Evolutionary conservation across 2,888 invertebrate species (phyloP), one percentile per base, ranked within the genome.

Genomic region (Dexiosoma caninum): DNA sequence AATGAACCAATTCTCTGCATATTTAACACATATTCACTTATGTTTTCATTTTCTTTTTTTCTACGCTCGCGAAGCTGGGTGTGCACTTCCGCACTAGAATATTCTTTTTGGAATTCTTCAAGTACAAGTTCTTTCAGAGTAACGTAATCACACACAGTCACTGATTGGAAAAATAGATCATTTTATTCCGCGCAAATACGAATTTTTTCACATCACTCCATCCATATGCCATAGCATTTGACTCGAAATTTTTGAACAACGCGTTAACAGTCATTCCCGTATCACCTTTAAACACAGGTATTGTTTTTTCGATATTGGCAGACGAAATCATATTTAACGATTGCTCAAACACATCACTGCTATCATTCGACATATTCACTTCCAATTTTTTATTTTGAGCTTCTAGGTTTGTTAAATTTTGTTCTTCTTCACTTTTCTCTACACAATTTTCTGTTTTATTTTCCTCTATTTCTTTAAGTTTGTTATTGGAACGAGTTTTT

Each of bases 61-160:
- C 9, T 40, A 37, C 71, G 69, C 1, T 64, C 64, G 14, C 66
- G 57, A 6, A 78, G 57, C 44, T 78, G 64, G 16, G 53, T 40
- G 40, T 78, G 72, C 12, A 78, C 60, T 27, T 67, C 67, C 0
- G 60, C 72, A 60, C 78, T 78, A n/a, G 60, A 23, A 23, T 67
- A 72, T 21, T 78, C 78, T 1, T 37, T 72, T n/a, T 55, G 42
- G 19, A 72, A 72, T 62, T 78, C 74, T 35, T 35, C 19, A n/a
- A 51, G 3, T 7, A 78, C 42, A 30, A 69, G 16, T 35, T 51
- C 9, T 74, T 67, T 79, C 1, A 78, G 30, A 6, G 55, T 46
- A 10, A n/a, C 37, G 12, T 57, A 57, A 23, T 57, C 37, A n/a
- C 57, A 37, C 12, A 57, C 57, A 0, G 21, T 6, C 19, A 57